A percentile compares a stretch with the other conserved stretches of the same genome.
Evolutionary conservation across 2,113 vertebrate genomes (phyloP).

Genomic region (Pseudonaja textilis): DNA sequence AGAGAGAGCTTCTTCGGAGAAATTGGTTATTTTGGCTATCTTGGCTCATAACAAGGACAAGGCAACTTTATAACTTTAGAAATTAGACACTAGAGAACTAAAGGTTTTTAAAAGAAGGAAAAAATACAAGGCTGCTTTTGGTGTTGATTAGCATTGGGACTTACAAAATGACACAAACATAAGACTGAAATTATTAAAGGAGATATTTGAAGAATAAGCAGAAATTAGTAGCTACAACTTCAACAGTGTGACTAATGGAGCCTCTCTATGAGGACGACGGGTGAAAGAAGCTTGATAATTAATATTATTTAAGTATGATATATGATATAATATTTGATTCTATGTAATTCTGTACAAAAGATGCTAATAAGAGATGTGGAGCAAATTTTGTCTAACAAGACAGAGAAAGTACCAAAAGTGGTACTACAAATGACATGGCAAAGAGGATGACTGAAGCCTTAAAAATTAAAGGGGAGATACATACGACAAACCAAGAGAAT

Average conservation of each 20-base stretch:
- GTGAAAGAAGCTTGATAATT: too few relatives aligned
- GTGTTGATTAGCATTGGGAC: neutral
- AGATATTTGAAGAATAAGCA: neutral
- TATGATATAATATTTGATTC: neutral
- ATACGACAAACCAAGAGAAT: neutral
- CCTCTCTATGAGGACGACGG: too few relatives aligned
- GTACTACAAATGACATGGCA: neutral
- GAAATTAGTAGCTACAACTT: neutral
- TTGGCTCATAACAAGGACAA: neutral
- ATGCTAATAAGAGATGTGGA: neutral
- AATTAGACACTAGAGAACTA: neutral
- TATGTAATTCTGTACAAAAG: neutral
- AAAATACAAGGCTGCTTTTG: neutral
- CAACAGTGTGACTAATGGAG: neutral
- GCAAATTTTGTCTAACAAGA: neutral
- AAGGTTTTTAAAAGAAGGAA: neutral
- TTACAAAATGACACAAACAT: neutral
- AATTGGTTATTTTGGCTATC: neutral
- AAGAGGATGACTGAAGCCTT: neutral
- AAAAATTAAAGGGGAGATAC: neutral
- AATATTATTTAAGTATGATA: too few relatives aligned
- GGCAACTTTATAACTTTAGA: neutral
- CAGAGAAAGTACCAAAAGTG: neutral
- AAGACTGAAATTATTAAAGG: neutral
- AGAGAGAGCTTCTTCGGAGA: neutral